phyloP scores from a whole-genome alignment of 2,888 invertebrate genomes.

The Scaptomyza tumidula region DNA sequence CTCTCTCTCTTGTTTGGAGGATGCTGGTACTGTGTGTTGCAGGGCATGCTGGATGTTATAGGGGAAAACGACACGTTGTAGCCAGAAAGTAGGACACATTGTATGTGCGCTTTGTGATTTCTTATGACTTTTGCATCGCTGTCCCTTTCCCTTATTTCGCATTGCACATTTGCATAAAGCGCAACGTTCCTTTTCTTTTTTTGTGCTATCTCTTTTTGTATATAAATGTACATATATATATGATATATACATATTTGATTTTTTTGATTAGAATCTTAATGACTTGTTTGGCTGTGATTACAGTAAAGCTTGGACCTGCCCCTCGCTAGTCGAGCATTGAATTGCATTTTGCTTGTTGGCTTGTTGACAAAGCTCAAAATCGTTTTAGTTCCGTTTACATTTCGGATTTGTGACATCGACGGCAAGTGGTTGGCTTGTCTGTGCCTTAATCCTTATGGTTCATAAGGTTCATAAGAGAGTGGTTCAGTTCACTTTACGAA shows the following conservation, averaged over 20 bases:
- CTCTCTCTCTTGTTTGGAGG: conserved; percentile 13
- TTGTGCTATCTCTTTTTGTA: conserved; percentile 3
- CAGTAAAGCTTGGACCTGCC: conserved; percentile 5
- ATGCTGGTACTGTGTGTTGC: conserved; percentile 14
- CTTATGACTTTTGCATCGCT: conserved; percentile 19
- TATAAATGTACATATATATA: background rate
- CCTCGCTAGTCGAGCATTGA: background rate
- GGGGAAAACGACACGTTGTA: conserved; percentile 54
- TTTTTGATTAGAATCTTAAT: conserved; percentile 54
- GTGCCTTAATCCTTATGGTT: background rate
- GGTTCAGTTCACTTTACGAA: conserved; percentile 11
- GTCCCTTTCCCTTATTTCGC: conserved; percentile 15
- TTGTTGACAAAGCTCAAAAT: conserved; percentile 56
- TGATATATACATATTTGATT: background rate
- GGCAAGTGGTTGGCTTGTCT: conserved; percentile 3
- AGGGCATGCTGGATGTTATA: conserved; percentile 18
- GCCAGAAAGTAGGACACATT: conserved; percentile 71
- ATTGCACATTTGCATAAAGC: conserved; percentile 45
- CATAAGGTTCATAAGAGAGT: conserved; percentile 4
- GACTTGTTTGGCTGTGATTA: conserved; percentile 53
- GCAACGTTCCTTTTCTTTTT: background rate
- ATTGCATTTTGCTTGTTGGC: conserved; percentile 14
- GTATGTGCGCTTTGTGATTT: conserved; percentile 28
- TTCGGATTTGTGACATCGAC: conserved; percentile 40
- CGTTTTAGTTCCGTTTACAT: conserved; percentile 60